phyloP scores from a whole-genome alignment of 1,140 invertebrate genomes.

The Parapsyche elsis region DNA sequence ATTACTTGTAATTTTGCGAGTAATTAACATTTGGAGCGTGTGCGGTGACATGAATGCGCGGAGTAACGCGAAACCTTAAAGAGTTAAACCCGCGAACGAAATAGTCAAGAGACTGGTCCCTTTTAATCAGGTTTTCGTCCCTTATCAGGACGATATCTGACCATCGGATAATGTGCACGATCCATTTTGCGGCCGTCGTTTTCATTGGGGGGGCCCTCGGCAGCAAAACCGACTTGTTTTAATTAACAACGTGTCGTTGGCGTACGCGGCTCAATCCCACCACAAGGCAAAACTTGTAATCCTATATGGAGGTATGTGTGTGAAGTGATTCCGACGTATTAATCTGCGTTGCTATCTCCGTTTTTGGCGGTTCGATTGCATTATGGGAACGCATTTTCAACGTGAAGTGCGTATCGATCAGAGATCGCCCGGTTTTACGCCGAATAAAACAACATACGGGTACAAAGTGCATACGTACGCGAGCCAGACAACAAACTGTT shows the following conservation, averaged over 20 bases:
- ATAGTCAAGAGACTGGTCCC: background rate
- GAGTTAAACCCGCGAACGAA: background rate
- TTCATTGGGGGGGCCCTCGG: background rate
- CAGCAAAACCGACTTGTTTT: background rate
- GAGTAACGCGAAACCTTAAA: constrained; percentile 20
- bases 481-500: too few relatives aligned
- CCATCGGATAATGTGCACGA: constrained; percentile 19
- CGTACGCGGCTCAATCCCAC: background rate
- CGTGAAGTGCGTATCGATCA: constrained; percentile 9
- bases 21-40: background rate
- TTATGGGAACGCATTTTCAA: background rate
- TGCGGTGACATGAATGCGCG: background rate
- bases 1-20: background rate
- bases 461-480: too few relatives aligned
- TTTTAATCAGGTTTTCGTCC: background rate
- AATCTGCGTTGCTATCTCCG: constrained; percentile 8
- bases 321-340: background rate
- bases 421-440: background rate
- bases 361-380: background rate
- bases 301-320: background rate
- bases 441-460: too few relatives aligned
- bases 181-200: constrained; percentile 17
- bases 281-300: background rate
- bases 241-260: constrained; percentile 19
- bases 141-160: constrained; percentile 29